Conservation (phyloP, 2,113 vertebrate species). For the Sphyrna mokarran region DNA sequence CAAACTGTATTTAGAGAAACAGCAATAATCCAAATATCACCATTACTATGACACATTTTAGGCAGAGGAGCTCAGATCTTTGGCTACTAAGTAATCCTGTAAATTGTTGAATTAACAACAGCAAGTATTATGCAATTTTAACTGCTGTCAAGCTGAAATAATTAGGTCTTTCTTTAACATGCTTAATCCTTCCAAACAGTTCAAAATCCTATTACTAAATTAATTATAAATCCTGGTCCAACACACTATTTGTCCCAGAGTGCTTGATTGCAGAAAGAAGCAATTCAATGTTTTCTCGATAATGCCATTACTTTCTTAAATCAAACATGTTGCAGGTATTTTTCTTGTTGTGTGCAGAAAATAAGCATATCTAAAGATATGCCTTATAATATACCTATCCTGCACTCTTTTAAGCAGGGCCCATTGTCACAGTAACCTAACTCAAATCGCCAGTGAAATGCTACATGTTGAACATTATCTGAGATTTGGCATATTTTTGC, state of each 20-base stretch:
- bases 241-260: constrained; percentile 54
- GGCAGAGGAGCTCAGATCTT: constrained; percentile 44
- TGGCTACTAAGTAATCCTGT: constrained; percentile 50
- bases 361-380: too few species aligned
- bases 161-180: constrained; percentile 72
- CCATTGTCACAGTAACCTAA: background rate
- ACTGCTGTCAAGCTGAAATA: constrained; percentile 64
- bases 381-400: too few species aligned
- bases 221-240: constrained; percentile 68
- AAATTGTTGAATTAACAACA: constrained; percentile 56
- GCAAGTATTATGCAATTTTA: constrained; percentile 48
- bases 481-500: background rate
- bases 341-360: background rate
- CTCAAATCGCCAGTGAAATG: background rate
- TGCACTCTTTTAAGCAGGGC: background rate
- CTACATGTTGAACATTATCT: background rate
- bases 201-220: constrained; percentile 76
- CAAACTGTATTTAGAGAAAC: constrained; percentile 49
- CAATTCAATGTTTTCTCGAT: constrained; percentile 41
- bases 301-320: background rate
- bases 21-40: constrained; percentile 55
- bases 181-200: constrained; percentile 75
- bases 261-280: constrained; percentile 49
- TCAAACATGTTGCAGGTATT: background rate
- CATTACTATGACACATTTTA: constrained; percentile 43